These are phyloP conservation scores for Argynnis bischoffii DNA, from an alignment of 2,888 invertebrate species.

Conservation along the genomic window DNA sequence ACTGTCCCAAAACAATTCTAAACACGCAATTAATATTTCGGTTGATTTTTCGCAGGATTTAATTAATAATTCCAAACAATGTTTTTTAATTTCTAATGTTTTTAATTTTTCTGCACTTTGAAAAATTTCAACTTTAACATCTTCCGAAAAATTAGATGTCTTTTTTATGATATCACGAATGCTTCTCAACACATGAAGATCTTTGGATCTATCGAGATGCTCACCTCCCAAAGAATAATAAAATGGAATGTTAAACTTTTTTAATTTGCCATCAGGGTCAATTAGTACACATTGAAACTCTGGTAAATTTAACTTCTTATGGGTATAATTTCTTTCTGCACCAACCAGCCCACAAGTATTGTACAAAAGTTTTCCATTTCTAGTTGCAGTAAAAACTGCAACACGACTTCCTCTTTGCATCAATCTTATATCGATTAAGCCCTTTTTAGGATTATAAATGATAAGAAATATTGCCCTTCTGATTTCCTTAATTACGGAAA, in stretches of 20 bases:
- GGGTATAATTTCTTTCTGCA: constrained; percentile 79
- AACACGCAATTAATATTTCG: constrained; percentile 79
- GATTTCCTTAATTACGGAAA: constrained; percentile 71
- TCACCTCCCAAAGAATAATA: constrained; percentile 94
- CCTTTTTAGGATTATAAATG: constrained; percentile 96
- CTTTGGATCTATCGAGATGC: constrained; percentile 92
- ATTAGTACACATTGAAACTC: constrained; percentile 90
- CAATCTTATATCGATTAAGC: constrained; percentile 96
- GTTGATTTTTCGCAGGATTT: constrained; percentile 85
- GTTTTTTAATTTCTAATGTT: constrained; percentile 87
- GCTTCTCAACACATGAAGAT: constrained; percentile 92
- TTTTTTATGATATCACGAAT: constrained; percentile 86
- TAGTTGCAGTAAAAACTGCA: constrained; percentile 94
- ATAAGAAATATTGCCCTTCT: constrained; percentile 91
- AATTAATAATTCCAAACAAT: constrained; percentile 87
- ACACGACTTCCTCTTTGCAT: constrained; percentile 95
- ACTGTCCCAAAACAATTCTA: constrained; percentile 75
- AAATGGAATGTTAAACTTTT: constrained; percentile 93
- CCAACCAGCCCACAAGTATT: constrained; percentile 92
- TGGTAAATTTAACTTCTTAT: constrained; percentile 82
- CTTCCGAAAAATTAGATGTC: constrained; percentile 73
- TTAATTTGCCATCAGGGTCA: constrained; percentile 91
- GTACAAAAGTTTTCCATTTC: constrained; percentile 90
- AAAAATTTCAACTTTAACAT: constrained; percentile 77
- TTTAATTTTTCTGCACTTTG: constrained; percentile 84